These are phyloP conservation scores for Datnioides undecimradiatus DNA, from an alignment of 2,113 vertebrate species.

Conservation along the genomic window DNA sequence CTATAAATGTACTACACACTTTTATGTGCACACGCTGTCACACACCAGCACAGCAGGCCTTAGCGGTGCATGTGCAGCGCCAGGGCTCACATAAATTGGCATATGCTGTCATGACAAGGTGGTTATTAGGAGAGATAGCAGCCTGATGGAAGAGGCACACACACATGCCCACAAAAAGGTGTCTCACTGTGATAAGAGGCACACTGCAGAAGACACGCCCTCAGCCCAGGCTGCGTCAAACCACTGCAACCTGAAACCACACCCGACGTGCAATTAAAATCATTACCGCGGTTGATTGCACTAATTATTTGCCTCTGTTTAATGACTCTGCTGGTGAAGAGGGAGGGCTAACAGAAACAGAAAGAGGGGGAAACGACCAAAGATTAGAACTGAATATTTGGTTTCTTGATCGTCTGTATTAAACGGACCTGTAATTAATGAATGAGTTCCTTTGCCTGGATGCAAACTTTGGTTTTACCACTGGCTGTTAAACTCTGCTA, in stretches of 20 bases:
- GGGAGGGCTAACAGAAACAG: slow-evolving; percentile 23
- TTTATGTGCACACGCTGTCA: neutral
- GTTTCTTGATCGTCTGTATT: slow-evolving; percentile 10
- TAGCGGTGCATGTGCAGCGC: slow-evolving; percentile 8
- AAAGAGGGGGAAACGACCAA: too few species aligned
- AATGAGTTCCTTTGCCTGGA: neutral
- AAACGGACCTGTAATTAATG: slow-evolving; percentile 24
- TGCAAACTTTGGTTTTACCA: neutral
- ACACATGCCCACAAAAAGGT: slow-evolving; percentile 36
- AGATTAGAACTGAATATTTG: slow-evolving; percentile 3
- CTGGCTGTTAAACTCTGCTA: neutral
- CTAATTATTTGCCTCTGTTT: slow-evolving; percentile 55
- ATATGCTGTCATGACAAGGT: slow-evolving; percentile 43
- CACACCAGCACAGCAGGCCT: neutral
- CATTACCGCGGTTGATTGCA: slow-evolving; percentile 39
- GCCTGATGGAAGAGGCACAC: slow-evolving; percentile 28
- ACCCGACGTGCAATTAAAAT: slow-evolving; percentile 47
- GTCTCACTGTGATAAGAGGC: slow-evolving; percentile 59
- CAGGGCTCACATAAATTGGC: slow-evolving; percentile 27
- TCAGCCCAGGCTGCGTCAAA: slow-evolving; percentile 24
- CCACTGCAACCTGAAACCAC: slow-evolving; percentile 39
- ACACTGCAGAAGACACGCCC: slow-evolving; percentile 31
- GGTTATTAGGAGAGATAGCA: slow-evolving; percentile 40
- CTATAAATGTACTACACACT: neutral
- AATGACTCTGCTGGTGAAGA: slow-evolving; percentile 25